Conservation (phyloP, 2,113 vertebrate genomes). For the Piliocolobus tephrosceles region DNA sequence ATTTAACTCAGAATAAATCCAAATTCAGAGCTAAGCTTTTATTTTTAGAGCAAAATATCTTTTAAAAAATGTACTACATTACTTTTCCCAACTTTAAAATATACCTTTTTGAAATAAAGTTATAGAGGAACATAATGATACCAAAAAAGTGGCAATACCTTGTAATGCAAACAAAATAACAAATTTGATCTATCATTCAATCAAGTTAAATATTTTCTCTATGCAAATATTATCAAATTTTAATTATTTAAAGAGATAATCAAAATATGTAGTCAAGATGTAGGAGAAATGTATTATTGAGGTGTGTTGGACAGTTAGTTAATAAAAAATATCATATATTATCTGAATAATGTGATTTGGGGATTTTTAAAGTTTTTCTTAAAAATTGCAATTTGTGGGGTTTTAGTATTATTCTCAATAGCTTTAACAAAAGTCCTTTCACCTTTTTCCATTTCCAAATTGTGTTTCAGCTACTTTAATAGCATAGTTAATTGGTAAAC, state of each 20-base stretch:
- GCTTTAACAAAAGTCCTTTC: conserved; percentile 53
- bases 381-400: neutral
- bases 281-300: neutral
- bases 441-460: conserved; percentile 63
- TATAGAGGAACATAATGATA: neutral
- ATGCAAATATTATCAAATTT: neutral
- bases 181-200: neutral
- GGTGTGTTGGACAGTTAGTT: neutral
- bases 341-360: neutral
- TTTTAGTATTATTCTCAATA: neutral
- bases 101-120: neutral
- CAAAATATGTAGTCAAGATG: neutral
- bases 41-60: neutral
- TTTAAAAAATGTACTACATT: neutral
- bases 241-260: neutral
- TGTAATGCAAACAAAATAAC: neutral
- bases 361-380: neutral
- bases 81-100: neutral
- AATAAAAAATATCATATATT: neutral
- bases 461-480: conserved; percentile 93
- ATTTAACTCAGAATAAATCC: neutral
- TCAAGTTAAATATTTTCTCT: neutral
- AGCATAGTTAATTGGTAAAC: conserved; percentile 89
- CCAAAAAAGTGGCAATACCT: neutral
- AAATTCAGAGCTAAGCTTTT: neutral